Conservation (phyloP, 2,888 invertebrate species). For the Hyalella azteca region DNA sequence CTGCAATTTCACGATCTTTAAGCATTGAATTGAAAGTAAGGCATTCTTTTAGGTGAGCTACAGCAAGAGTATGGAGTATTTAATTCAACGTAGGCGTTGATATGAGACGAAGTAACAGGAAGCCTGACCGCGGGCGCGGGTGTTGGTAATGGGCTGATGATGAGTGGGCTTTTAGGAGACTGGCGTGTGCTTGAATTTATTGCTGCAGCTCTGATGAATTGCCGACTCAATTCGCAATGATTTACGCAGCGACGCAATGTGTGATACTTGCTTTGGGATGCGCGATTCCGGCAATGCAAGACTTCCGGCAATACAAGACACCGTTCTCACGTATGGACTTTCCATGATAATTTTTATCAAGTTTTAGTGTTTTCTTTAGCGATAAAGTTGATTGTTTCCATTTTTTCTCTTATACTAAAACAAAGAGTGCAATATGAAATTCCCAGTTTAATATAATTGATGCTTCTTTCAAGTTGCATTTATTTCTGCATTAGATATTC, state of each 20-base stretch:
- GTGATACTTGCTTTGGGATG: neutral
- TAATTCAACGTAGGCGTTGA: too few species aligned
- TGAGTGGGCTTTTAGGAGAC: slow-evolving; percentile 23
- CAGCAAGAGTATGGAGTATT: too few species aligned
- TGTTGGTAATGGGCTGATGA: slow-evolving; percentile 20
- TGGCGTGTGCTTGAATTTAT: slow-evolving; percentile 16
- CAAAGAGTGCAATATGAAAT: too few species aligned
- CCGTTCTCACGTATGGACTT: neutral
- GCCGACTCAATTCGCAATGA: slow-evolving; percentile 7
- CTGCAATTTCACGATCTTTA: too few species aligned
- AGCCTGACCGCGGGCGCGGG: too few species aligned
- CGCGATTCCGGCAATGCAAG: neutral
- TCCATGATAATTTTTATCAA: neutral
- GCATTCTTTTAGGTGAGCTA: too few species aligned
- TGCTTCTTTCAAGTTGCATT: too few species aligned
- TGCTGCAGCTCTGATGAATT: slow-evolving; percentile 3
- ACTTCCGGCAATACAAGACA: neutral
- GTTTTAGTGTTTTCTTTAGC: neutral
- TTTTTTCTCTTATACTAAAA: too few species aligned
- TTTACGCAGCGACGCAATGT: neutral
- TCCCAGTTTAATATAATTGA: too few species aligned
- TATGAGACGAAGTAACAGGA: too few species aligned
- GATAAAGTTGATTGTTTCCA: neutral
- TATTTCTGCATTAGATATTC: too few species aligned
- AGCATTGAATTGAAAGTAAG: too few species aligned